Percentiles rank a stretch among this genome's conserved stretches.
Conservation (phyloP, 2,888 invertebrate genomes). For the Leptarthrus brevirostris region DNA sequence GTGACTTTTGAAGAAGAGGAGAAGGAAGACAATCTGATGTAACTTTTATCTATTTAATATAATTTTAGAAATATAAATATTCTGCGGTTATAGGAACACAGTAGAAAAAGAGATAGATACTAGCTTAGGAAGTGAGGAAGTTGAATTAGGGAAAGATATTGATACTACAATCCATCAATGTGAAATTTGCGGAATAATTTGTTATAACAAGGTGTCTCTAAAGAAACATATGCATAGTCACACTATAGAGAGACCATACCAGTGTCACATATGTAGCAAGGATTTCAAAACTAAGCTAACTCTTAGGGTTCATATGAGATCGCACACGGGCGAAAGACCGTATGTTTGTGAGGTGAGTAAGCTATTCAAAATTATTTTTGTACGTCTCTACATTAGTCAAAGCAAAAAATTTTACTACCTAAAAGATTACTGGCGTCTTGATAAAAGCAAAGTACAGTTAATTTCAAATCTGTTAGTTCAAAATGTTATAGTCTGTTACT, state of each 20-base stretch:
- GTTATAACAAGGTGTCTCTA: conserved; percentile 48
- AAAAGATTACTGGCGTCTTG: too few relatives aligned
- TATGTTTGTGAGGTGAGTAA: conserved; percentile 54
- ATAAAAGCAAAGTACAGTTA: too few relatives aligned
- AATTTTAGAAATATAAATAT: too few relatives aligned
- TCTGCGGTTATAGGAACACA: background rate
- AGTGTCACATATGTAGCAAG: conserved; percentile 52
- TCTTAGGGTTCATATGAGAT: conserved; percentile 54
- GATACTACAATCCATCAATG: conserved; percentile 51
- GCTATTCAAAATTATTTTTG: too few relatives aligned
- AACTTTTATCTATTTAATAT: background rate
- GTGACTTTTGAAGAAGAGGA: conserved; percentile 1
- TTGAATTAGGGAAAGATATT: background rate
- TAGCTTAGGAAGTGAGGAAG: conserved; percentile 1
- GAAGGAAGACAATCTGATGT: too few relatives aligned
- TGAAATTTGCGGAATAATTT: conserved; percentile 53
- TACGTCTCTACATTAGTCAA: background rate
- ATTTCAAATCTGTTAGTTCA: too few relatives aligned
- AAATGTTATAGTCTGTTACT: too few relatives aligned
- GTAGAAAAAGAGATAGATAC: conserved; percentile 14
- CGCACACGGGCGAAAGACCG: conserved; percentile 55
- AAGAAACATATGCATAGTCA: conserved; percentile 53
- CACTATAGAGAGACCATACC: conserved; percentile 48
- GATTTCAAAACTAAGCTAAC: conserved; percentile 52
- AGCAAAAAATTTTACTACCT: background rate